Evolutionary conservation across 64 coral and sea anemone genomes (phyloP).

Genomic region (Exaiptasia diaphana): DNA sequence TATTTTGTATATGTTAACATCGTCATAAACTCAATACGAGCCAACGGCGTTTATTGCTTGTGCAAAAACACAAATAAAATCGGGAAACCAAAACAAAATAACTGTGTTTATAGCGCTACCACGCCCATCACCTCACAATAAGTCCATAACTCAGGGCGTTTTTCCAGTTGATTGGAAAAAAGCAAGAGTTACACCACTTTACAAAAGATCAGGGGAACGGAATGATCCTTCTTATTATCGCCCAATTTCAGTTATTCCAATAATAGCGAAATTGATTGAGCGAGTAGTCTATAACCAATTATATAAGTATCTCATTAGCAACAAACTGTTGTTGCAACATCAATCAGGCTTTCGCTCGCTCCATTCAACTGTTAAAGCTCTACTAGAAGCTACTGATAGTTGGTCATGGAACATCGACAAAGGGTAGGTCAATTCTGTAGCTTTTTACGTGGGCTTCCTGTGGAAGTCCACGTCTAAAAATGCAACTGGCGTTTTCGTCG

Average conservation of each 20-base stretch:
- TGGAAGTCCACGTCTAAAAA: too few species aligned
- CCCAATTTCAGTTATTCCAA: conserved; percentile 37
- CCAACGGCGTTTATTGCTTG: too few species aligned
- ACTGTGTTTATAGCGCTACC: too few species aligned
- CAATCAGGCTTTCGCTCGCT: conserved; percentile 8
- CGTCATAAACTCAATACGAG: too few species aligned
- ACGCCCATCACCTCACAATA: too few species aligned
- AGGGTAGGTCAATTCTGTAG: too few species aligned
- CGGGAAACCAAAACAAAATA: too few species aligned
- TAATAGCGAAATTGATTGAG: conserved; percentile 26
- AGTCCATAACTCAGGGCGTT: conserved; percentile 4
- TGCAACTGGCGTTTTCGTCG: too few species aligned
- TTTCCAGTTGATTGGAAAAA: conserved; percentile 23
- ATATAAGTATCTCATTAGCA: conserved; percentile 7
- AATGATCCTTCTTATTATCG: conserved; percentile 1
- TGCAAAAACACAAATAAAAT: too few species aligned
- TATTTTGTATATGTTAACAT: too few species aligned
- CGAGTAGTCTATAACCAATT: conserved; percentile 17
- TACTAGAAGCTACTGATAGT: conserved; percentile 10
- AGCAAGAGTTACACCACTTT: conserved; percentile 15
- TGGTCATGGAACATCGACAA: too few species aligned
- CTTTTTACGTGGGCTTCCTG: too few species aligned
- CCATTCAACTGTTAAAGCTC: conserved; percentile 1
- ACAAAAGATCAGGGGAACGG: conserved; percentile 25
- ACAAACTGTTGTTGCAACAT: not conserved